A percentile compares a stretch with the other conserved stretches of the same genome.
Conservation (phyloP, 2,888 invertebrate species). For the Brassicogethes aeneus region DNA sequence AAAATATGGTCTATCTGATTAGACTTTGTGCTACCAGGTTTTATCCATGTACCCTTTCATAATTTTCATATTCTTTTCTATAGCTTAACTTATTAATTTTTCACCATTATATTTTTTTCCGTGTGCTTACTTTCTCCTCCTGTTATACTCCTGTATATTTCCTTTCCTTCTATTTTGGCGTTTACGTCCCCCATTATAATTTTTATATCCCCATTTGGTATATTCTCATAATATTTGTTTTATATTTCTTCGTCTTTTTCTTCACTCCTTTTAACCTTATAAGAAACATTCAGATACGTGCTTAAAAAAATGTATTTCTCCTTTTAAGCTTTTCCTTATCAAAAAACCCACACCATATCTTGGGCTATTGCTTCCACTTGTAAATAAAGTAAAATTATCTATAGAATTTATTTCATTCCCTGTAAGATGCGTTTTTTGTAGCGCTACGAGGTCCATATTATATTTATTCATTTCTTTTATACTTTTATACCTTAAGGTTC, state of each 20-base stretch:
- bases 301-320: not conserved
- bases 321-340: not conserved
- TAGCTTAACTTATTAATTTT: not conserved
- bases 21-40: not conserved
- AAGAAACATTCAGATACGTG: not conserved
- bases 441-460: too few relatives aligned
- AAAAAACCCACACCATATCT: not conserved
- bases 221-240: not conserved
- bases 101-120: not conserved
- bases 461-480: too few relatives aligned
- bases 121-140: slow-evolving; percentile 3
- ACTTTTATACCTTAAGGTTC: too few relatives aligned
- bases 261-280: not conserved
- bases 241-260: not conserved
- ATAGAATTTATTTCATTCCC: too few relatives aligned
- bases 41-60: slow-evolving; percentile 2
- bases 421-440: too few relatives aligned
- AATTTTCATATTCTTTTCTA: not conserved
- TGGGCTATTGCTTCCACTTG: not conserved
- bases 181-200: slow-evolving; percentile 1
- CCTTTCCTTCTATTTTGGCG: slow-evolving; percentile 1
- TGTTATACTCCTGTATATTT: not conserved
- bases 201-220: not conserved
- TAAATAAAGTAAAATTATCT: not conserved
- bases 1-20: slow-evolving; percentile 1